Evolutionary conservation across 2,797 vertebrate species (phyloP).

Genomic region (Ciconia nigra): DNA sequence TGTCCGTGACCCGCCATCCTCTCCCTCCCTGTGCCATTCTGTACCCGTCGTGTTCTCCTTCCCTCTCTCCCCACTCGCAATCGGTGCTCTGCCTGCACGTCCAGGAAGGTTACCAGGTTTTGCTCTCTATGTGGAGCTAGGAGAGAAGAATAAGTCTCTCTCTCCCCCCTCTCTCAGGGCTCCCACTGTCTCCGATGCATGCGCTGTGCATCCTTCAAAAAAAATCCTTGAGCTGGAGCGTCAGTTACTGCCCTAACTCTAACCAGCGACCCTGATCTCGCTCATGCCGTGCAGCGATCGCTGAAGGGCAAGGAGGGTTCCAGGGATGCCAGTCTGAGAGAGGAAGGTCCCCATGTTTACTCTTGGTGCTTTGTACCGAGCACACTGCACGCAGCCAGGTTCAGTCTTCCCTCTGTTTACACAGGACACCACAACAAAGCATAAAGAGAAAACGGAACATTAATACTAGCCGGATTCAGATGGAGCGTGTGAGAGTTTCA

Average conservation of each 20-base stretch:
- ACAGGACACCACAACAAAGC: not conserved
- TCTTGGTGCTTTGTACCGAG: not conserved
- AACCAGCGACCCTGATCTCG: not conserved
- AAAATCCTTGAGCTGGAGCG: not conserved
- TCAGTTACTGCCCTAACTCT: not conserved
- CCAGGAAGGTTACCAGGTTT: not conserved
- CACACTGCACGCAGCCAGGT: not conserved
- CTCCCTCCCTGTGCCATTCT: not conserved
- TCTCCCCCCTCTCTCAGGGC: constrained; percentile 4
- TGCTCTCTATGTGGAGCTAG: not conserved
- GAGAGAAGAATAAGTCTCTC: not conserved
- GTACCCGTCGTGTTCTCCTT: not conserved
- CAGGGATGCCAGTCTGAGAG: not conserved
- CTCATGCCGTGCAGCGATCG: accelerated
- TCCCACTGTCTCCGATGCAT: not conserved
- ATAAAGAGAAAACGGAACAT: accelerated
- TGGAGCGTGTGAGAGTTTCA: accelerated
- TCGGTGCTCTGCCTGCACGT: not conserved
- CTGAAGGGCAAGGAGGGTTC: not conserved
- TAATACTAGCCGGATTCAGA: accelerated
- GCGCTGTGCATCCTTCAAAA: not conserved
- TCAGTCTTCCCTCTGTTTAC: not conserved
- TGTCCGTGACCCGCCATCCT: not conserved
- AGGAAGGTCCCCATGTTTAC: not conserved
- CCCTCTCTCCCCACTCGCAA: not conserved